phyloP scores from a whole-genome alignment of 2,888 invertebrate species.

The Drosophila prostipennis region DNA sequence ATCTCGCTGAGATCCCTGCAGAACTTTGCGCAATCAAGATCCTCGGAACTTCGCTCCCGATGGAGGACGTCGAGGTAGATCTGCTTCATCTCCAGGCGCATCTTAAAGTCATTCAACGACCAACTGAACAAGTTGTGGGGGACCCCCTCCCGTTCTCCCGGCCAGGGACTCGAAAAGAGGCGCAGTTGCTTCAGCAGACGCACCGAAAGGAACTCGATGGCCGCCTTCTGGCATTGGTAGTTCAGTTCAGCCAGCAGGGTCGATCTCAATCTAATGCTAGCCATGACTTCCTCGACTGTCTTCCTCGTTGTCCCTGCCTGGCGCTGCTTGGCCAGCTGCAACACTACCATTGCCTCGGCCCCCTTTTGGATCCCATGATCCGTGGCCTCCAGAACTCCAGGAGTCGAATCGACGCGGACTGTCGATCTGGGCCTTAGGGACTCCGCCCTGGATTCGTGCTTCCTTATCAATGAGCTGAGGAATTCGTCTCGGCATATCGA shows the following conservation, averaged over 20 bases:
- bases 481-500: constrained; percentile 20
- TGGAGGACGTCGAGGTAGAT: constrained; percentile 54
- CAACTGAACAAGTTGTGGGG: constrained; percentile 57
- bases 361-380: background rate
- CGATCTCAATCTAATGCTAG: background rate
- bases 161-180: constrained; percentile 32
- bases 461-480: background rate
- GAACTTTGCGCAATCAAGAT: constrained; percentile 56
- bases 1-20: constrained; percentile 54
- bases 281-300: background rate
- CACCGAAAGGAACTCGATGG: constrained; percentile 49
- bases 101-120: constrained; percentile 50
- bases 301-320: background rate
- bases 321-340: background rate
- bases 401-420: background rate
- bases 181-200: constrained; percentile 41
- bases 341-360: constrained; percentile 1
- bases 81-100: constrained; percentile 34
- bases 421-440: background rate
- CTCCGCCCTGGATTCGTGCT: background rate
- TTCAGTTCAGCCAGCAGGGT: background rate
- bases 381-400: background rate
- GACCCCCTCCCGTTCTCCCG: constrained; percentile 28
- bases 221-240: constrained; percentile 35
- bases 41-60: constrained; percentile 25